These are phyloP conservation scores for Malurus cyaneus DNA, from an alignment of 2,113 vertebrate species.

Conservation along the genomic window DNA sequence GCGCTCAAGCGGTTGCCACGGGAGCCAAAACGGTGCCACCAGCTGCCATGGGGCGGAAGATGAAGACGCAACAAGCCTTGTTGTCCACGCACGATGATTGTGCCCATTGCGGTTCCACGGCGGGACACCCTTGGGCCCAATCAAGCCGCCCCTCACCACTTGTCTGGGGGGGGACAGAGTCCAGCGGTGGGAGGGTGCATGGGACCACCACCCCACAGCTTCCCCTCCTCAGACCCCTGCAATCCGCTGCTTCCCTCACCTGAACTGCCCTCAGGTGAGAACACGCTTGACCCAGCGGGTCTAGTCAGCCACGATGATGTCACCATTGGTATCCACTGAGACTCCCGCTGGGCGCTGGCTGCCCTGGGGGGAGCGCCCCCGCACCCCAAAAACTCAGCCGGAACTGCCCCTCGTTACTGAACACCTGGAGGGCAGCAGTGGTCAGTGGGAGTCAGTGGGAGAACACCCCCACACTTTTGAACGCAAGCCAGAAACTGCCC, in stretches of 20 bases:
- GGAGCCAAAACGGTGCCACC: constrained; percentile 91
- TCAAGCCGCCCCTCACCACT: constrained; percentile 93
- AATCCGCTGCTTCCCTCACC: constrained; percentile 72
- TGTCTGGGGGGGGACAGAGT: constrained; percentile 68
- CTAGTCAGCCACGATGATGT: constrained; percentile 97
- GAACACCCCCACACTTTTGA: background rate
- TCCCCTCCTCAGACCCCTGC: background rate
- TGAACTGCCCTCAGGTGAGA: constrained; percentile 95
- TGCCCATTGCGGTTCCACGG: constrained; percentile 93
- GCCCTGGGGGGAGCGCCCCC: constrained; percentile 93
- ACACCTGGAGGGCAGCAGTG: constrained; percentile 75
- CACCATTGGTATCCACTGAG: constrained; percentile 90
- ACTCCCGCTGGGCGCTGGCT: constrained; percentile 95
- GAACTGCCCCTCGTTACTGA: constrained; percentile 94
- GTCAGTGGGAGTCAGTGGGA: background rate
- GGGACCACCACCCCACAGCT: background rate
- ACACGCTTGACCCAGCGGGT: constrained; percentile 97
- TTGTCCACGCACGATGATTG: constrained; percentile 96
- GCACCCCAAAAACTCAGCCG: constrained; percentile 92
- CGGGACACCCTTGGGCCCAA: constrained; percentile 96
- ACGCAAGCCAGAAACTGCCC: background rate
- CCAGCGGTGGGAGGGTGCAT: background rate
- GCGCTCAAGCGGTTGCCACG: constrained; percentile 87
- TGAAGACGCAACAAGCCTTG: constrained; percentile 97
- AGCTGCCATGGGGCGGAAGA: constrained; percentile 94